A percentile compares a stretch with the other conserved stretches of the same genome.
phyloP scores from a whole-genome alignment of 2,888 invertebrate species.

The Latrodectus elegans region DNA sequence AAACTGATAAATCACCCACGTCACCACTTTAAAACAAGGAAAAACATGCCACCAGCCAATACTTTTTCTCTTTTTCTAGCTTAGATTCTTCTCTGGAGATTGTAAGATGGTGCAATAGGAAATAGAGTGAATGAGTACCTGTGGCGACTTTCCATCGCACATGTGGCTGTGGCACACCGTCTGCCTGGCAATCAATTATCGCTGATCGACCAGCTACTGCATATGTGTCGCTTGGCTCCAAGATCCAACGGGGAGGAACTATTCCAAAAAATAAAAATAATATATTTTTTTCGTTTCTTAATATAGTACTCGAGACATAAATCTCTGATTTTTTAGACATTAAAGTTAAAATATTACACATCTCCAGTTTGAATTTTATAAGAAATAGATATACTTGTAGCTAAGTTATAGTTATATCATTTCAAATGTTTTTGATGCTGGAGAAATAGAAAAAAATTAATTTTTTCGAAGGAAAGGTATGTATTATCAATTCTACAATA shows the following conservation, averaged over 20 bases:
- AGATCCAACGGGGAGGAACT: slow-evolving; percentile 72
- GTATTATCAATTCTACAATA: too few species aligned
- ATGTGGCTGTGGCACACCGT: slow-evolving; percentile 71
- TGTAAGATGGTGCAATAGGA: too few species aligned
- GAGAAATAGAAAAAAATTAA: too few species aligned
- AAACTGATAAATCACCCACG: slow-evolving; percentile 35
- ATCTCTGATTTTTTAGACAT: too few species aligned
- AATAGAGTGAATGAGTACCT: slow-evolving; percentile 33
- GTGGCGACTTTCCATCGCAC: slow-evolving; percentile 71
- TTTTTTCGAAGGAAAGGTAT: too few species aligned
- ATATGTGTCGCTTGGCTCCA: slow-evolving; percentile 72
- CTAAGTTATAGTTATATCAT: too few species aligned
- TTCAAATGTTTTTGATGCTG: too few species aligned
- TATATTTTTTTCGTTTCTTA: slow-evolving; percentile 22
- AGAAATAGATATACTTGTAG: too few species aligned
- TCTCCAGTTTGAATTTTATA: too few species aligned
- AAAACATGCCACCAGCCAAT: slow-evolving; percentile 23
- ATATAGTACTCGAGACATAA: too few species aligned
- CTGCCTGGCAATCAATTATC: slow-evolving; percentile 71
- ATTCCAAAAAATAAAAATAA: slow-evolving; percentile 23
- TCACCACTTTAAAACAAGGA: slow-evolving; percentile 35
- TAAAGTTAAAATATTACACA: too few species aligned
- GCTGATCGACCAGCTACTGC: slow-evolving; percentile 72
- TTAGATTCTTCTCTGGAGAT: neutral
- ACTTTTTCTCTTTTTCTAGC: neutral